A percentile compares a stretch with the other conserved stretches of the same genome.
Evolutionary conservation across 2,797 vertebrate species (phyloP).

Genomic region (Scolopax rusticola): DNA sequence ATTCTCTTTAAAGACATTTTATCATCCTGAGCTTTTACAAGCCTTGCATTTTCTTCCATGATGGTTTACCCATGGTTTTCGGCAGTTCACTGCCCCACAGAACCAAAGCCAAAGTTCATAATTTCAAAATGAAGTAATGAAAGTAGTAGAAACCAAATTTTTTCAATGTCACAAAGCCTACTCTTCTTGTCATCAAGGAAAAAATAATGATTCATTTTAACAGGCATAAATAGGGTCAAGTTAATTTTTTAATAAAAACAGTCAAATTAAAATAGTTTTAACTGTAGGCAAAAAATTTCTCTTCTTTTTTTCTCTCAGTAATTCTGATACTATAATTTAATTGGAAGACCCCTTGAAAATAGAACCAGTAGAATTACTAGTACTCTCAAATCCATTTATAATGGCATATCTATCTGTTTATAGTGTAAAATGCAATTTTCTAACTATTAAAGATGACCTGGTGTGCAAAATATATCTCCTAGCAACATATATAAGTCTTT

Average conservation of each 20-base stretch:
- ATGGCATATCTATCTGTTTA: not conserved
- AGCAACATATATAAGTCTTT: not conserved
- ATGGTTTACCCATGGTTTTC: not conserved
- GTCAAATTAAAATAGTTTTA: not conserved
- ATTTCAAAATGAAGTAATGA: not conserved
- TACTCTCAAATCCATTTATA: conserved; percentile 17
- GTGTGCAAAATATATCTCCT: not conserved
- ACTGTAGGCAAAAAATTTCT: not conserved
- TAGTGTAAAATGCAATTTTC: conserved; percentile 46
- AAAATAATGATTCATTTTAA: not conserved
- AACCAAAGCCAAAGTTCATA: not conserved
- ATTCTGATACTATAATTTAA: not conserved
- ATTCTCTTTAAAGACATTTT: not conserved
- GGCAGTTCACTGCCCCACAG: not conserved
- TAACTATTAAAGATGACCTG: conserved; percentile 8
- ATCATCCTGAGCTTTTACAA: not conserved
- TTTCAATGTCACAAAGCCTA: not conserved
- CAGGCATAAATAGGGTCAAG: not conserved
- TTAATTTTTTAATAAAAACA: not conserved
- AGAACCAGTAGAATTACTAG: conserved; percentile 2
- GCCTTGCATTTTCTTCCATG: not conserved
- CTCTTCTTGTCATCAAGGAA: not conserved
- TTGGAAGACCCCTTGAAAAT: not conserved
- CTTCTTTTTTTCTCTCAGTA: not conserved
- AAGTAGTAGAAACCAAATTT: no score